Conservation (phyloP, 2,888 invertebrate species). For the Phasia obesa region DNA sequence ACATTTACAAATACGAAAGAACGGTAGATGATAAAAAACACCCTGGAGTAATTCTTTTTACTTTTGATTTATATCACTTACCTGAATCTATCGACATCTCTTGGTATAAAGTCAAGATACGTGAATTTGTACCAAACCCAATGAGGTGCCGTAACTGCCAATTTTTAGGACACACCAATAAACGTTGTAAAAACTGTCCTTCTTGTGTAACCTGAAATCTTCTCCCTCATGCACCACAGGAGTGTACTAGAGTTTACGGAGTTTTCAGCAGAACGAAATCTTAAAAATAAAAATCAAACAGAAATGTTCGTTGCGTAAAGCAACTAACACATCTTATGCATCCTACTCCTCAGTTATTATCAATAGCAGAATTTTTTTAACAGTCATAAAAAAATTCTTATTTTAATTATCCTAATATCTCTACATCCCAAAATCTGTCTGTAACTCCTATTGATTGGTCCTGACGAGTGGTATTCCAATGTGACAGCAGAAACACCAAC, state of each 20-base stretch:
- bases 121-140: conserved; percentile 60
- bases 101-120: conserved; percentile 52
- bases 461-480: no score
- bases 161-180: conserved; percentile 56
- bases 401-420: no score
- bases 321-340: not conserved
- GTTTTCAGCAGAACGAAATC: conserved; percentile 52
- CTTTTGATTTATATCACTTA: conserved; percentile 10
- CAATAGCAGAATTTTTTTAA: no score
- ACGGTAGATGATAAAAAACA: conserved; percentile 11
- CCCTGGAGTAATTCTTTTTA: conserved; percentile 7
- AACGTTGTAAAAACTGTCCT: conserved; percentile 52
- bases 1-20: conserved; percentile 6
- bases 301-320: conserved; percentile 54
- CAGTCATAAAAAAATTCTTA: no score
- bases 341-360: no score
- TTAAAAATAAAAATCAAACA: conserved; percentile 52
- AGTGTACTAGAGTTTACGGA: conserved; percentile 20
- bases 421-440: no score
- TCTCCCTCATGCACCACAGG: conserved; percentile 49
- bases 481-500: no score
- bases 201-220: conserved; percentile 36
- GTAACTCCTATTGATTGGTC: no score
- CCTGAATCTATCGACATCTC: conserved; percentile 36
- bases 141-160: conserved; percentile 66